Conservation (phyloP, 1,140 invertebrate species). For the Arion vulgaris region DNA sequence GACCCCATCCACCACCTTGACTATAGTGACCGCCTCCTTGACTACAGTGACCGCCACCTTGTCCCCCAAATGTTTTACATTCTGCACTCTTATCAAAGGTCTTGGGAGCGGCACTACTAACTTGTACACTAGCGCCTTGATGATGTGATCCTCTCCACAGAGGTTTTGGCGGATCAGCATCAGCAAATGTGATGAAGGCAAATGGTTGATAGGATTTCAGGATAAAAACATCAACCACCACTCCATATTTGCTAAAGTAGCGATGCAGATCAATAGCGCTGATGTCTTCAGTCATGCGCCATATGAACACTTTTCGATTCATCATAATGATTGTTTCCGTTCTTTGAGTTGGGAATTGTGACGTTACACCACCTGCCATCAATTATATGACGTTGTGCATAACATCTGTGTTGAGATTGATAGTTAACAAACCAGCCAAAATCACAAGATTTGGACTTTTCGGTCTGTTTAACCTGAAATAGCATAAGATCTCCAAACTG, state of each 20-base stretch:
- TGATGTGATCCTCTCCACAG: slow-evolving; percentile 97
- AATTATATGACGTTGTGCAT: too few species aligned
- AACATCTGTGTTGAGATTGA: too few species aligned
- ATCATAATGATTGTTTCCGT: slow-evolving; percentile 65
- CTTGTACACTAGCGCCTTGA: slow-evolving; percentile 95
- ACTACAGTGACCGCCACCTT: too few species aligned
- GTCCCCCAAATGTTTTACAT: slow-evolving; percentile 19
- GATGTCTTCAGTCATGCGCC: slow-evolving; percentile 72
- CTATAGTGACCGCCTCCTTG: slow-evolving; percentile 4
- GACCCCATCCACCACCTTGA: slow-evolving; percentile 48
- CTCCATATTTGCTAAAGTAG: slow-evolving; percentile 73
- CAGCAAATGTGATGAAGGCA: slow-evolving; percentile 75
- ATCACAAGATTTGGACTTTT: too few species aligned
- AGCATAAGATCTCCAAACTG: slow-evolving; percentile 74
- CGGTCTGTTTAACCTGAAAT: too few species aligned
- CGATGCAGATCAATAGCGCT: slow-evolving; percentile 70
- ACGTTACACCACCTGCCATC: too few species aligned
- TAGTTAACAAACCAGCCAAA: too few species aligned
- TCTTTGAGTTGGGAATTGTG: slow-evolving; percentile 50
- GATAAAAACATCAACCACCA: slow-evolving; percentile 75
- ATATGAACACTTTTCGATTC: slow-evolving; percentile 73
- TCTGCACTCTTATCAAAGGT: slow-evolving; percentile 52
- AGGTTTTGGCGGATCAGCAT: slow-evolving; percentile 85
- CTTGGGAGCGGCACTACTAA: slow-evolving; percentile 95
- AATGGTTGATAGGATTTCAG: slow-evolving; percentile 75